A percentile compares a stretch with the other conserved stretches of the same genome.
phyloP scores from a whole-genome alignment of 1,140 invertebrate genomes.

The Trichoplusia ni region DNA sequence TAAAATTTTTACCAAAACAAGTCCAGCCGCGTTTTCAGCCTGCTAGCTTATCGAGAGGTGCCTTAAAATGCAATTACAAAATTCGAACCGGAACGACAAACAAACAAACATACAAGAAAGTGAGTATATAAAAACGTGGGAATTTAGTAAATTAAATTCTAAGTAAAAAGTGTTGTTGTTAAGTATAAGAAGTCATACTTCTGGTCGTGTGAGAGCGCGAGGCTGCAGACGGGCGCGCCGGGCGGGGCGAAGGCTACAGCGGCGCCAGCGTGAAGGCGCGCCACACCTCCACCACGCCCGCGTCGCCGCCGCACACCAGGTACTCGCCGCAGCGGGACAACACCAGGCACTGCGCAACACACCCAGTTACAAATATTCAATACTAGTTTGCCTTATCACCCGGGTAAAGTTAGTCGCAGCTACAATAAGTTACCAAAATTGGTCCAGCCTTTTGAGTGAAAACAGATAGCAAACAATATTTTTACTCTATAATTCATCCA shows the following conservation, averaged over 20 bases:
- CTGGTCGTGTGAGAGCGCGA: slow-evolving; percentile 98
- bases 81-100: no score
- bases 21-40: no score
- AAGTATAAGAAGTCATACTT: slow-evolving; percentile 89
- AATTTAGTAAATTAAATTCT: not conserved
- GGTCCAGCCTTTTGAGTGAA: no score
- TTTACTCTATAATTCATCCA: no score
- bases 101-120: not conserved
- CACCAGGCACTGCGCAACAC: slow-evolving; percentile 89
- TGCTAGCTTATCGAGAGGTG: no score
- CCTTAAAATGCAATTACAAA: no score
- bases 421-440: no score
- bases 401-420: no score
- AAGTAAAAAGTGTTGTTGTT: not conserved
- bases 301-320: slow-evolving; percentile 97
- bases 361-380: no score
- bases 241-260: slow-evolving; percentile 98
- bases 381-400: no score
- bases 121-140: not conserved
- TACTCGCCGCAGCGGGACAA: slow-evolving; percentile 99
- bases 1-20: no score
- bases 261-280: slow-evolving; percentile 97
- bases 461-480: no score
- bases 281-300: slow-evolving; percentile 98
- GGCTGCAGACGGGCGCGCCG: slow-evolving; percentile 95